Base-by-base conservation (phyloP, 2,888 invertebrate species). In the Xylota segnis region DNA sequence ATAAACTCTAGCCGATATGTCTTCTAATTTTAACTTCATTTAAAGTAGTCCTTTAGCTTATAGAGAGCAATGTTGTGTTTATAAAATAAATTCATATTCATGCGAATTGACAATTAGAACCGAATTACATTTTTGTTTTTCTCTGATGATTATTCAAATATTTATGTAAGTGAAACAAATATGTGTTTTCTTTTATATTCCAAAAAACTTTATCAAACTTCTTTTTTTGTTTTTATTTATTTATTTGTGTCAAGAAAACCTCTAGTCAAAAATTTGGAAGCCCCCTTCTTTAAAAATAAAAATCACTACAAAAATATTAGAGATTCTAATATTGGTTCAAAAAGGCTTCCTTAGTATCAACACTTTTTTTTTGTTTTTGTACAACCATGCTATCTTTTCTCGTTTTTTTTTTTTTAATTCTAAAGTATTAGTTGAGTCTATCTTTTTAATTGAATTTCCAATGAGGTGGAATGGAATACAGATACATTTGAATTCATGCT, bases 291-390 rank as follows among this genome's bases (percentile, higher is more conserved):
- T 16, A 52, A 66, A 61, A 23, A 45, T 34, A 54, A 84, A 75
- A 71, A 68, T 40, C 9, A 65, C 79, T 82, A 86, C 61, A 76
- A 86, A 72, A 76, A 82, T 76, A 72, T 72, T 47, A 59, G 45
- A 63, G 23, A 40, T 58, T 43, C 61, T 74, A 74, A 40, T 58
- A 59, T 56, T 66, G 29, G 9, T 71, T 77, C 16, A 77, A 76
- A 66, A 86, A 77, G 86, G 82, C 76, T 86, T 77, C 86, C 82
- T 75, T 77, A 61, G 52, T 71, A 72, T 76, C 43, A 72, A 76
- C 50, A 79, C 43, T 63, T 76, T 43, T 47, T 52, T 18, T 61
- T 54, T 43, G 43, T 61, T 14, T 52, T 66, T 78, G 63, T 78
- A 78, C 78, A 78, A 78, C 78, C 78, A 71, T 78, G 10, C 52